A percentile compares a stretch with the other conserved stretches of the same genome.
These are phyloP conservation scores for Peromyscus melanophrys DNA, from an alignment of 2,797 vertebrate species.

Conservation along the genomic window DNA sequence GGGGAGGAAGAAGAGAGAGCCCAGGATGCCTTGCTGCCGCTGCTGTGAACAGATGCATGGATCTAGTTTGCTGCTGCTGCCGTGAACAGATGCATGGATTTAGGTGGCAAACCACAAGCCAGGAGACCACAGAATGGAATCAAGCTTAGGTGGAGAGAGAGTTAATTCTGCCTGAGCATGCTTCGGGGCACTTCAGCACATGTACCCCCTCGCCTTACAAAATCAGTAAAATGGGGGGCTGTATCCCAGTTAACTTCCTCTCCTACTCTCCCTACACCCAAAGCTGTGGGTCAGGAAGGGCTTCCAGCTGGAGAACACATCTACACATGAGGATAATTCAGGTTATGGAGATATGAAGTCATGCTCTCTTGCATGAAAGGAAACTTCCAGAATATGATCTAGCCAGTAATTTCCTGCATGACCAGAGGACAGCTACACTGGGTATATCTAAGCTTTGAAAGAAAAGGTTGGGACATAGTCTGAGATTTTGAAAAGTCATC, in stretches of 20 bases:
- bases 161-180: background rate
- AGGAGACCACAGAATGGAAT: background rate
- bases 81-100: background rate
- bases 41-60: background rate
- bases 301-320: background rate
- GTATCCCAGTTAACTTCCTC: background rate
- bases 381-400: slow-evolving; percentile 26
- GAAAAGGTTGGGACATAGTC: background rate
- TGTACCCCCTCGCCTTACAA: background rate
- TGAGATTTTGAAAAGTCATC: background rate
- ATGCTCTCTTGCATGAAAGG: background rate
- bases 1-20: background rate
- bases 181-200: background rate
- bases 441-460: background rate
- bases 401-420: background rate
- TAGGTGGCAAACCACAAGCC: too few relatives aligned
- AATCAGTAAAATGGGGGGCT: background rate
- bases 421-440: background rate
- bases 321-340: background rate
- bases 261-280: background rate
- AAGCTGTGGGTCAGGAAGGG: background rate
- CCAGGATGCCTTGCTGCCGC: background rate
- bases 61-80: background rate
- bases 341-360: background rate
- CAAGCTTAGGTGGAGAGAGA: background rate